Conservation (phyloP, 2,113 vertebrate genomes). For the Lathamus discolor region DNA sequence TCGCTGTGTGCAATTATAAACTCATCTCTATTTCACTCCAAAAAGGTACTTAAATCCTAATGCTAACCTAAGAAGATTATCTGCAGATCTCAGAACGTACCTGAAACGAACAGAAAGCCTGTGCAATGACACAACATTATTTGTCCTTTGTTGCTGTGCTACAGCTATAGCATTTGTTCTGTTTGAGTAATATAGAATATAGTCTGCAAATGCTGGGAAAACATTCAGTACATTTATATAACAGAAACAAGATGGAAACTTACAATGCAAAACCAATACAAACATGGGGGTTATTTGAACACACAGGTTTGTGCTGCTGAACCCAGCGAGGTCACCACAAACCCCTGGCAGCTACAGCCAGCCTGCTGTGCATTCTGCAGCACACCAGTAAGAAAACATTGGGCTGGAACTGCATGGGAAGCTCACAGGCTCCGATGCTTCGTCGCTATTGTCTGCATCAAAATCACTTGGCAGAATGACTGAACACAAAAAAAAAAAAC, state of each 20-base stretch:
- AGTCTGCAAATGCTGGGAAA: fast-evolving
- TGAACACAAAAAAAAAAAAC: neutral
- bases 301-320: neutral
- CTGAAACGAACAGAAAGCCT: neutral
- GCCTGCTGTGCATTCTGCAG: neutral
- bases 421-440: neutral
- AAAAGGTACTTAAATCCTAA: neutral
- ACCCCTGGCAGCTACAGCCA: neutral
- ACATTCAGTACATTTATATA: neutral
- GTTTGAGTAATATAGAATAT: fast-evolving
- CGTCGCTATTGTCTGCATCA: constrained; percentile 23
- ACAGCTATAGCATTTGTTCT: neutral
- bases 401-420: constrained; percentile 8
- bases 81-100: neutral
- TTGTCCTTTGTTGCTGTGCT: neutral
- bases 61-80: neutral
- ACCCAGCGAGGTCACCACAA: neutral
- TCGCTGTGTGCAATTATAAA: neutral
- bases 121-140: neutral
- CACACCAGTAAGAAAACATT: neutral
- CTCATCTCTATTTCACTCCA: neutral
- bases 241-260: neutral
- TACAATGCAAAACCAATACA: neutral
- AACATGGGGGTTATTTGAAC: neutral
- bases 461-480: constrained; percentile 53